These are phyloP conservation scores for Anhinga rufa DNA, from an alignment of 2,113 vertebrate genomes.

Conservation along the genomic window DNA sequence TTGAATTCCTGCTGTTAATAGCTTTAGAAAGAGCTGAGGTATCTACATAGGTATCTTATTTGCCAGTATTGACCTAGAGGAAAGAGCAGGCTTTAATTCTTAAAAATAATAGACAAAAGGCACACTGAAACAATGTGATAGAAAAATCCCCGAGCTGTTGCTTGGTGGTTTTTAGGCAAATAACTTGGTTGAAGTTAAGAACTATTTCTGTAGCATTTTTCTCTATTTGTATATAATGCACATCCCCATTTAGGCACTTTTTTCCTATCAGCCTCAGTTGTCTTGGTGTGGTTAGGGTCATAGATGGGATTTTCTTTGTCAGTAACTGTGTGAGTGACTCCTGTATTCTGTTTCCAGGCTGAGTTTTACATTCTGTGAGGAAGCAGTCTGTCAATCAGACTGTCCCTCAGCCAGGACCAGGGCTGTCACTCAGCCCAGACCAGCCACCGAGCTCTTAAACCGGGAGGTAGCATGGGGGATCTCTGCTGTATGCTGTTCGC, in stretches of 20 bases:
- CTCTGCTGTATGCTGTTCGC: background rate
- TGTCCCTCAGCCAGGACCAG: background rate
- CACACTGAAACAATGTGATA: background rate
- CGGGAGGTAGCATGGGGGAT: background rate
- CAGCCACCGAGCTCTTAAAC: background rate
- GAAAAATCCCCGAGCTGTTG: background rate
- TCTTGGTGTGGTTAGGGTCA: background rate
- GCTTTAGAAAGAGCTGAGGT: background rate
- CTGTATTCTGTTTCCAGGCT: background rate
- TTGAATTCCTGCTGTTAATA: background rate
- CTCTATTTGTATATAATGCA: background rate
- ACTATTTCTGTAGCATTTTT: background rate
- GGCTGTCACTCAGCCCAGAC: background rate
- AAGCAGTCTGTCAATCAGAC: background rate
- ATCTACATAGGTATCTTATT: background rate
- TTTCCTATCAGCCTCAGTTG: background rate
- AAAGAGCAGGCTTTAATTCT: background rate
- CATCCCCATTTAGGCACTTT: background rate
- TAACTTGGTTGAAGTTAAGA: background rate
- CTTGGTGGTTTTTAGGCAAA: background rate
- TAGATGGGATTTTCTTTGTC: background rate
- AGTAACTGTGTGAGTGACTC: background rate
- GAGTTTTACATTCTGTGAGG: background rate
- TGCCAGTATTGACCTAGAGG: background rate
- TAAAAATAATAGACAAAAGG: background rate